A percentile compares a stretch with the other conserved stretches of the same genome.
phyloP scores from a whole-genome alignment of 2,888 invertebrate species.

The Marronus borbonicus region DNA sequence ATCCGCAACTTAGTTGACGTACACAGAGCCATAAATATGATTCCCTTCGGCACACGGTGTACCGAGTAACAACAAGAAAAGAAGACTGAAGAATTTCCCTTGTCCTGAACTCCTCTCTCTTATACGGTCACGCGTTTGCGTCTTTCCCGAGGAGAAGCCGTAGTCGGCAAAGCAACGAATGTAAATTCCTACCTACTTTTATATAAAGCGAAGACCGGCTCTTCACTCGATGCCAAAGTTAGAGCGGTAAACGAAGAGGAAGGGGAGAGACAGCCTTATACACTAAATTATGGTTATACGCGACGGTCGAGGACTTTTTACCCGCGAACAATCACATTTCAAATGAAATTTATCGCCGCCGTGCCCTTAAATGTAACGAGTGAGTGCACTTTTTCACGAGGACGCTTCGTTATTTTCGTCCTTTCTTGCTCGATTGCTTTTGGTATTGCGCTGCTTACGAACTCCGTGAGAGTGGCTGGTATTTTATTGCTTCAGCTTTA shows the following conservation, averaged over 20 bases:
- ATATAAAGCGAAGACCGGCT: slow-evolving; percentile 44
- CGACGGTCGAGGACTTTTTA: slow-evolving; percentile 38
- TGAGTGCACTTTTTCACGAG: slow-evolving; percentile 21
- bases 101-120: slow-evolving; percentile 34
- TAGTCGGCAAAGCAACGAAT: slow-evolving; percentile 44
- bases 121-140: slow-evolving; percentile 49
- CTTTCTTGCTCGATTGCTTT: slow-evolving; percentile 6
- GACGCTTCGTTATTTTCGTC: slow-evolving; percentile 1
- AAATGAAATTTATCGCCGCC: slow-evolving; percentile 42
- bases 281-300: slow-evolving; percentile 38
- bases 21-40: slow-evolving; percentile 25
- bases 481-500: no score
- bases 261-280: slow-evolving; percentile 11
- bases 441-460: no score
- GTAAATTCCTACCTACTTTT: slow-evolving; percentile 37
- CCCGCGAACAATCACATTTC: slow-evolving; percentile 46
- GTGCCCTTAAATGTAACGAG: slow-evolving; percentile 44
- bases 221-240: neutral
- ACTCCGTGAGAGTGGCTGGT: no score
- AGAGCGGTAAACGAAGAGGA: neutral
- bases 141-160: slow-evolving; percentile 50
- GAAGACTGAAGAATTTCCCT: slow-evolving; percentile 24
- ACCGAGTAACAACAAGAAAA: slow-evolving; percentile 1
- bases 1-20: neutral
- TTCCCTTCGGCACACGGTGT: neutral